Base-by-base conservation (phyloP, 2,888 invertebrate genomes). In the Scaeva pyrastri region DNA sequence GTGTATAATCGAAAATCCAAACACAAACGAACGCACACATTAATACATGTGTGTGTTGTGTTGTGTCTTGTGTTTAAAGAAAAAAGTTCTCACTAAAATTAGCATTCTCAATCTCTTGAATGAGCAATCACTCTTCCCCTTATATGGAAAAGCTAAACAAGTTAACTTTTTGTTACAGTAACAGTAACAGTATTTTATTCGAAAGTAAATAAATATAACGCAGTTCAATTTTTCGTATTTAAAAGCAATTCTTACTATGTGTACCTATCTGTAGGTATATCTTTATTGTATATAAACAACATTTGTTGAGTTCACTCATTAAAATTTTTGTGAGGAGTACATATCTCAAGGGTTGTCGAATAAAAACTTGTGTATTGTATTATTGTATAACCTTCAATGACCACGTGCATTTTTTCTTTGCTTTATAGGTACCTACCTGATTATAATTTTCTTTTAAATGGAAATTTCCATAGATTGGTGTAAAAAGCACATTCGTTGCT, bases 71-170 rank as follows among this genome's bases (percentile, higher is more conserved):
- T 5, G 5, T 8, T 3, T 31, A 5, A 5, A 31, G 6, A 10
- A 52, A 60, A 50, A 52, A 52, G 36, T 62, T 48, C 74, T 74
- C 84, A 75, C 79, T 84, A 79, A 79, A 79, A 74, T 84, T 84
- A 84, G 74, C 70, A 70, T 77, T 77, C 70, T 68, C 60, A 77
- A 26, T 45, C 64, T 64, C 16, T 5, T 45, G 7, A 64, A 45
- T 45, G 48, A 66, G 31, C 19, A 48, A 45, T 21, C 31, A 48
- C 43, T 43, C 79, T 84, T 79, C 71, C 64, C 84, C 84, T 64
- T 75, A 84, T 79, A 84, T 75, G 84, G 79, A 64, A 79, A 79
- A 74, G n/a, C 48, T 45, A 66, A 12, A 75, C 64, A 84, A 76
- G 41, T 66, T 82, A 72, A 60, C 71, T 58, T 82, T 75, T 75